These are phyloP conservation scores for Garrulus glandarius DNA, from an alignment of 2,797 vertebrate genomes.

Conservation along the genomic window DNA sequence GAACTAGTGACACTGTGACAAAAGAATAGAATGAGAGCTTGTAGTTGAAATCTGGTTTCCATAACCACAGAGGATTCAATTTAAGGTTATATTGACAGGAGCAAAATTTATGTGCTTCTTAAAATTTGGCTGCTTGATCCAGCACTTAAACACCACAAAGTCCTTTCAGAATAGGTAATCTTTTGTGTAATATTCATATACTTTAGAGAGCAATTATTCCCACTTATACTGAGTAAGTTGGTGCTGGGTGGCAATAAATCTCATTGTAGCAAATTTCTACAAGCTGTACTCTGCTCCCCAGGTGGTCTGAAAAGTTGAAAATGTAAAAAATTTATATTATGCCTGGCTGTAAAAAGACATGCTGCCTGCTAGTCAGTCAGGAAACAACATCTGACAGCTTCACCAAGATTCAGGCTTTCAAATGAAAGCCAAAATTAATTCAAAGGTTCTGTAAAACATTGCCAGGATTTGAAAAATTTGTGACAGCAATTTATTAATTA, in stretches of 20 bases:
- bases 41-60: not conserved
- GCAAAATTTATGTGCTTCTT: not conserved
- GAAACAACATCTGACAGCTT: not conserved
- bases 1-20: not conserved
- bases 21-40: not conserved
- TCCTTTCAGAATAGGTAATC: not conserved
- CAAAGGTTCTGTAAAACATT: not conserved
- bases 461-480: not conserved
- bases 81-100: not conserved
- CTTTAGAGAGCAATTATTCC: not conserved
- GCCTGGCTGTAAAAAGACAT: not conserved
- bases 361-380: not conserved
- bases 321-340: not conserved
- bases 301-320: not conserved
- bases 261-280: not conserved
- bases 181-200: not conserved
- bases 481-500: conserved; percentile 9
- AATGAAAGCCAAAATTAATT: not conserved
- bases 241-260: not conserved
- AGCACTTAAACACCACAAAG: not conserved
- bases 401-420: not conserved
- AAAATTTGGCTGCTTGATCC: not conserved
- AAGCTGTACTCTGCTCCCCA: not conserved
- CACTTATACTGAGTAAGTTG: not conserved
- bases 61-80: not conserved